Conservation (phyloP, 1,140 invertebrate species). For the Cepaea nemoralis region DNA sequence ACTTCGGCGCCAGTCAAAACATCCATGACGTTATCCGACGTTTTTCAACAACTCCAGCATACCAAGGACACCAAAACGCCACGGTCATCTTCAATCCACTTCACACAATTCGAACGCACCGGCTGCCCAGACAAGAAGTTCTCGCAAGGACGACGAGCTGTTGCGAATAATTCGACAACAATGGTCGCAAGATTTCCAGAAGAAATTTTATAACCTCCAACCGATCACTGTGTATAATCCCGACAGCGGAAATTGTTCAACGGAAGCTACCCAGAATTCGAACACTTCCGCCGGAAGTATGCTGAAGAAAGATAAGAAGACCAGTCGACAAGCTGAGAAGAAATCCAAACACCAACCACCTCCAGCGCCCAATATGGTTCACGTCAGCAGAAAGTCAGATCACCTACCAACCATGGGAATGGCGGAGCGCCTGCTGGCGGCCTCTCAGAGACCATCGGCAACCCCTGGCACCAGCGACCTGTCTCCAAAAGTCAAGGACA, state of each 20-base stretch:
- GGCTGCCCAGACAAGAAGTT: no score
- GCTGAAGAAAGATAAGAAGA: no score
- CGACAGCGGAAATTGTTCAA: background rate
- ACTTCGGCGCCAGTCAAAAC: background rate
- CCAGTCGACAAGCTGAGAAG: no score
- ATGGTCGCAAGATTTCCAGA: background rate
- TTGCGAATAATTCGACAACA: background rate
- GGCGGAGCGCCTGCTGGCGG: background rate
- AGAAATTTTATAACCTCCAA: background rate
- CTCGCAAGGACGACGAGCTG: no score
- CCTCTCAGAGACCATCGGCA: background rate
- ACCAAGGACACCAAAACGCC: no score
- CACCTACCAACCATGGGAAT: background rate
- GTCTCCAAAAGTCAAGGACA: background rate
- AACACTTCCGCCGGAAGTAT: background rate
- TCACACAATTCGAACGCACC: no score
- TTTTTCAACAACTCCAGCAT: no score
- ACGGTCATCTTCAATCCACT: no score
- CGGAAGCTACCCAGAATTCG: background rate
- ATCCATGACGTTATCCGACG: background rate
- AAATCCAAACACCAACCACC: no score
- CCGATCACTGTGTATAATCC: background rate
- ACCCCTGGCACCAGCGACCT: background rate
- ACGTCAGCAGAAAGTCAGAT: background rate
- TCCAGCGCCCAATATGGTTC: background rate